A percentile compares a stretch with the other conserved stretches of the same genome.
phyloP scores from a whole-genome alignment of 2,888 invertebrate species.

The Zhuqinia jingwanae region DNA sequence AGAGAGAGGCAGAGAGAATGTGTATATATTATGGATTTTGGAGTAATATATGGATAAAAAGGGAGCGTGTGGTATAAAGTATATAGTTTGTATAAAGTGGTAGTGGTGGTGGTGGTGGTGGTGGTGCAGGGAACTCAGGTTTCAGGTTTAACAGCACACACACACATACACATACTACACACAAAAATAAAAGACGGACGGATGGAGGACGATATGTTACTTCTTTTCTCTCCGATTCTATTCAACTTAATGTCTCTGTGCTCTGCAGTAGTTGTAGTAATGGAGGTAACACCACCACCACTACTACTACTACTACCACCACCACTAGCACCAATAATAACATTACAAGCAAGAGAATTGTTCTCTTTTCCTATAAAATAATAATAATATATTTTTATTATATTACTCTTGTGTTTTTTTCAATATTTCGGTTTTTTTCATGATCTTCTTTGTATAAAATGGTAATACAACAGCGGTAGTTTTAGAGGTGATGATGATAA shows the following conservation, averaged over 20 bases:
- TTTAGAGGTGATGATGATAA: not conserved
- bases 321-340: not conserved
- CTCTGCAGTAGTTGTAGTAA: not conserved
- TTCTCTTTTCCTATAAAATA: too few species aligned
- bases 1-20: constrained; percentile 2
- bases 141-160: constrained; percentile 15
- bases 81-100: not conserved
- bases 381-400: constrained; percentile 20
- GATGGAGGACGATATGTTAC: constrained; percentile 10
- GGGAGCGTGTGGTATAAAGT: not conserved
- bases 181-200: not conserved
- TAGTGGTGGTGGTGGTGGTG: not conserved
- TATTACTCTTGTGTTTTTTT: constrained; percentile 38
- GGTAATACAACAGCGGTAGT: not conserved
- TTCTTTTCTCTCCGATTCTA: constrained; percentile 4
- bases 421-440: constrained; percentile 34
- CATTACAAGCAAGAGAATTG: not conserved
- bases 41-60: not conserved
- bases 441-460: not conserved
- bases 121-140: not conserved
- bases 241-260: constrained; percentile 49
- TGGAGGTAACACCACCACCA: not conserved
- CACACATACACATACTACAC: too few species aligned
- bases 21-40: not conserved
- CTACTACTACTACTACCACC: not conserved